A percentile compares a stretch with the other conserved stretches of the same genome.
Evolutionary conservation across 2,797 vertebrate genomes (phyloP).

Genomic region (Danionella dracula): DNA sequence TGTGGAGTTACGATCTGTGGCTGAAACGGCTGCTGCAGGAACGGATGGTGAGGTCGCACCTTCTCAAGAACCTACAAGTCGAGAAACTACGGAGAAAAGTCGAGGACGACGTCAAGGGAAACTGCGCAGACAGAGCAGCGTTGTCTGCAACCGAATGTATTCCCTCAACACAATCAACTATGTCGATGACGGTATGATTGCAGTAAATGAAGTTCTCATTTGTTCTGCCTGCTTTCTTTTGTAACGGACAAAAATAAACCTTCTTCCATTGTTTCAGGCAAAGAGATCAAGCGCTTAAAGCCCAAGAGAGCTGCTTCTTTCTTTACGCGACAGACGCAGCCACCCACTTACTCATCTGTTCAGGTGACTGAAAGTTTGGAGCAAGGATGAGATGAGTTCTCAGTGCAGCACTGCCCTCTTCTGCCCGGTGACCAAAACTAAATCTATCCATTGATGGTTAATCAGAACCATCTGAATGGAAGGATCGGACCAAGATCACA

Average conservation of each 20-base stretch:
- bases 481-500: slow-evolving; percentile 66
- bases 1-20: slow-evolving; percentile 75
- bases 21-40: slow-evolving; percentile 51
- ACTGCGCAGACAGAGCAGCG: slow-evolving; percentile 78
- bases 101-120: slow-evolving; percentile 64
- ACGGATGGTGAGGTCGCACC: slow-evolving; percentile 37
- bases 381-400: slow-evolving; percentile 66
- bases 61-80: slow-evolving; percentile 33
- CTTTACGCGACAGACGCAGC: slow-evolving; percentile 75
- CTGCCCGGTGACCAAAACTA: slow-evolving; percentile 65
- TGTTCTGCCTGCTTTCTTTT: neutral
- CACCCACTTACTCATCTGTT: slow-evolving; percentile 73
- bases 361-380: slow-evolving; percentile 73
- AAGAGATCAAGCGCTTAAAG: slow-evolving; percentile 85
- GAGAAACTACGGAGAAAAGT: slow-evolving; percentile 30
- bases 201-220: neutral
- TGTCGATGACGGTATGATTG: slow-evolving; percentile 79
- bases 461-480: slow-evolving; percentile 51
- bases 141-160: slow-evolving; percentile 81
- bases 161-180: slow-evolving; percentile 88
- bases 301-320: slow-evolving; percentile 84
- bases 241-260: neutral
- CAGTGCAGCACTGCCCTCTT: neutral
- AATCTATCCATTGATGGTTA: slow-evolving; percentile 61
- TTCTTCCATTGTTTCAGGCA: slow-evolving; percentile 63